Evolutionary conservation across 2,888 invertebrate species (phyloP).

Genomic region (Pheosia gnoma): DNA sequence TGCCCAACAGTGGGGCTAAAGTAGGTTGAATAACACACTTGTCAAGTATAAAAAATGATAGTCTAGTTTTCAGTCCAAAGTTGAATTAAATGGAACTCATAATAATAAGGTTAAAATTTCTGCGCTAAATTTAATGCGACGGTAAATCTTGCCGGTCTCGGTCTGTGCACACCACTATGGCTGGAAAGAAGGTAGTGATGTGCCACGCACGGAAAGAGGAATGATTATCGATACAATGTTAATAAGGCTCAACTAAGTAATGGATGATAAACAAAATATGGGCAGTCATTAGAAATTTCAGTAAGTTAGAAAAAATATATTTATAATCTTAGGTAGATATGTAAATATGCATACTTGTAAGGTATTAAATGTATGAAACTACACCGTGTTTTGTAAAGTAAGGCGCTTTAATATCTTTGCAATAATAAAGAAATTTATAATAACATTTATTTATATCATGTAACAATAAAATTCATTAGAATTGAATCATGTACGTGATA

Average conservation of each 20-base stretch:
- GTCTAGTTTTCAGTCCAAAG: conserved; percentile 26
- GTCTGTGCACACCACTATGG: conserved; percentile 56
- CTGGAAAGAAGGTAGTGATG: conserved; percentile 53
- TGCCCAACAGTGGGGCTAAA: too few relatives aligned
- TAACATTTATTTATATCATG: too few relatives aligned
- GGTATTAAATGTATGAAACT: too few relatives aligned
- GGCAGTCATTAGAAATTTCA: too few relatives aligned
- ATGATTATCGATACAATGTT: conserved; percentile 24
- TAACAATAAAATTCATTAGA: neutral
- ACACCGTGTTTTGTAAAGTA: too few relatives aligned
- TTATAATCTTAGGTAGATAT: too few relatives aligned
- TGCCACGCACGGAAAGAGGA: conserved; percentile 4
- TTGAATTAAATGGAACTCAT: conserved; percentile 1
- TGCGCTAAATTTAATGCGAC: conserved; percentile 73
- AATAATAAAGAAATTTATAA: too few relatives aligned
- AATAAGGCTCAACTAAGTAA: too few relatives aligned
- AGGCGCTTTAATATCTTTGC: too few relatives aligned
- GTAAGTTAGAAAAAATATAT: too few relatives aligned
- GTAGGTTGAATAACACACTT: neutral
- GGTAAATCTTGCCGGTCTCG: conserved; percentile 74
- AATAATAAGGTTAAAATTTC: conserved; percentile 67
- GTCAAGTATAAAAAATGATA: neutral
- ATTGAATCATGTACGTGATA: neutral
- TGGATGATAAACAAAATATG: too few relatives aligned
- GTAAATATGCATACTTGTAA: too few relatives aligned